These are phyloP conservation scores for Mycetomoellerius zeteki DNA, from an alignment of 1,140 invertebrate species.

Conservation along the genomic window DNA sequence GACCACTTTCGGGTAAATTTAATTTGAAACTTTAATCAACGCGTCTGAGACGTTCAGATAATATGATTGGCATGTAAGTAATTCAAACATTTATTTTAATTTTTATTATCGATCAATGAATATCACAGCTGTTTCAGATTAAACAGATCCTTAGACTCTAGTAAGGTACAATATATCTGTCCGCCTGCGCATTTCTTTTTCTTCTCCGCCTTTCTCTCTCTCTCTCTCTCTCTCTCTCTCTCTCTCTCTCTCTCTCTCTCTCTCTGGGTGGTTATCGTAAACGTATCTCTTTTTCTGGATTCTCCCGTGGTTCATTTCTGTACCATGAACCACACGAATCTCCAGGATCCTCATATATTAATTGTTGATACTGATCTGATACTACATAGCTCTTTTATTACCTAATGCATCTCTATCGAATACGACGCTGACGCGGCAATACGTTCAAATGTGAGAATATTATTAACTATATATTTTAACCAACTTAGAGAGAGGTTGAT, in stretches of 20 bases:
- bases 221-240: slow-evolving; percentile 27
- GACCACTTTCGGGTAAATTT: slow-evolving; percentile 38
- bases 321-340: slow-evolving; percentile 33
- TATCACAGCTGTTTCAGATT: background rate
- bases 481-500: slow-evolving; percentile 71
- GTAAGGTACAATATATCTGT: slow-evolving; percentile 36
- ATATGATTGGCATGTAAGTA: slow-evolving; percentile 37
- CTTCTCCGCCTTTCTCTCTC: slow-evolving; percentile 26
- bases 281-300: slow-evolving; percentile 48
- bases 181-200: slow-evolving; percentile 3
- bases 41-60: slow-evolving; percentile 29
- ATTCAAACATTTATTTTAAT: slow-evolving; percentile 33
- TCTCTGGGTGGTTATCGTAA: slow-evolving; percentile 66
- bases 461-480: slow-evolving; percentile 76
- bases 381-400: slow-evolving; percentile 64
- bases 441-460: slow-evolving; percentile 82
- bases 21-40: slow-evolving; percentile 43
- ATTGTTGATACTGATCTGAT: slow-evolving; percentile 79
- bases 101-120: slow-evolving; percentile 40
- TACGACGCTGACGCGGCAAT: slow-evolving; percentile 75
- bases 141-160: background rate
- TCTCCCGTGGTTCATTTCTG: slow-evolving; percentile 45
- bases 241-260: slow-evolving; percentile 12
- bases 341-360: slow-evolving; percentile 76
- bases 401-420: slow-evolving; percentile 66